Conservation (phyloP, 2,888 invertebrate species). For the Epistrophe eligans region DNA sequence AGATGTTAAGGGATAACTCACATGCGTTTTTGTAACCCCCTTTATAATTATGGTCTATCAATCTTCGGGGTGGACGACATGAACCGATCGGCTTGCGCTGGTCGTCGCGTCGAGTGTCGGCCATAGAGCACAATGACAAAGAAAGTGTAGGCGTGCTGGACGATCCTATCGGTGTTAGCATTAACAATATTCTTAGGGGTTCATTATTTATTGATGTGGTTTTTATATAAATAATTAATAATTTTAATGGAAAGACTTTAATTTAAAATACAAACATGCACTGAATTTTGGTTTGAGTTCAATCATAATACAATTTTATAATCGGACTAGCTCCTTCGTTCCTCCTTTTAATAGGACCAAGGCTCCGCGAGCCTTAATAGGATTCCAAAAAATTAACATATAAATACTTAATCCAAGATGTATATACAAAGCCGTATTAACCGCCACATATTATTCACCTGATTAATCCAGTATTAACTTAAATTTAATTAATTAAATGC, state of each 20-base stretch:
- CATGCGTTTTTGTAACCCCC: conserved; percentile 15
- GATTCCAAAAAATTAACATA: too few species aligned
- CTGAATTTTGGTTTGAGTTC: not conserved
- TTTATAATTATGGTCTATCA: conserved; percentile 73
- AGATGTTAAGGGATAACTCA: conserved; percentile 60
- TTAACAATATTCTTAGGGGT: conserved; percentile 57
- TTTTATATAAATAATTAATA: conserved; percentile 27
- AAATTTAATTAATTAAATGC: too few species aligned
- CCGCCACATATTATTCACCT: too few species aligned
- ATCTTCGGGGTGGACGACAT: conserved; percentile 67
- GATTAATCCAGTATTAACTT: too few species aligned
- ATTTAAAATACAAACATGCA: conserved; percentile 37
- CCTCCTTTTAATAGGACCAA: not conserved
- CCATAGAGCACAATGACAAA: conserved; percentile 43
- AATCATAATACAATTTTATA: not conserved
- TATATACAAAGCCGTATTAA: too few species aligned
- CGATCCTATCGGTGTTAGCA: conserved; percentile 45
- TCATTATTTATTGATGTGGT: conserved; percentile 54
- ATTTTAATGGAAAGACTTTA: not conserved
- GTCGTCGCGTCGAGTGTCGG: conserved; percentile 49
- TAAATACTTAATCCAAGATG: too few species aligned
- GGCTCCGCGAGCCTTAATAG: too few species aligned
- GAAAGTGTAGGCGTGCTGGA: conserved; percentile 62
- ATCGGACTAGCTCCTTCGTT: not conserved
- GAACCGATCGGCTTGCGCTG: conserved; percentile 64